Percentiles rank a stretch among this genome's conserved stretches.
phyloP scores from a whole-genome alignment of 2,888 invertebrate species.

The Lycophotia porphyrea region DNA sequence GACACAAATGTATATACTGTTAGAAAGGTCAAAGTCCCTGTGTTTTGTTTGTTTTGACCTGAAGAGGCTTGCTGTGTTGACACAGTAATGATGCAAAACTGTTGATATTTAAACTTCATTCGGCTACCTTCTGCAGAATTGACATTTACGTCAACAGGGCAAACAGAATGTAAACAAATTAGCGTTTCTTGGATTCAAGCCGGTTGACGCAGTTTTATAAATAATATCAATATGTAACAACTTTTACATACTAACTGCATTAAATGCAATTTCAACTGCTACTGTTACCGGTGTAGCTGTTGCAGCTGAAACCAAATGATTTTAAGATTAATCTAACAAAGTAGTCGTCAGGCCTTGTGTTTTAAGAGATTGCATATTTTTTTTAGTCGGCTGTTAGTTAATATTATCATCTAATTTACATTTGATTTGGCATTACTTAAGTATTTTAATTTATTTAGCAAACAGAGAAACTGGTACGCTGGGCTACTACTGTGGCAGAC shows the following conservation, averaged over 20 bases:
- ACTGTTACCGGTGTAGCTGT: neutral
- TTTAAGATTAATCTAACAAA: neutral
- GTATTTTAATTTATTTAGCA: conserved; percentile 4
- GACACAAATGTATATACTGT: conserved; percentile 9
- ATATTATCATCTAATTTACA: conserved; percentile 28
- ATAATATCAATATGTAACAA: neutral
- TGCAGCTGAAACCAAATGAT: neutral
- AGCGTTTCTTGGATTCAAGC: conserved; percentile 51
- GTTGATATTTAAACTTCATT: conserved; percentile 67
- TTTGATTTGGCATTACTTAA: neutral
- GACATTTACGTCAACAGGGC: conserved; percentile 68
- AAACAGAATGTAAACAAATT: conserved; percentile 73
- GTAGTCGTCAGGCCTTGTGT: conserved; percentile 11
- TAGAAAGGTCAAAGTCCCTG: conserved; percentile 51
- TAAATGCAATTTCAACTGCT: neutral
- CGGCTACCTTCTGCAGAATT: conserved; percentile 67
- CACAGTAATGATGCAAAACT: conserved; percentile 64
- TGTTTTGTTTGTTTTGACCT: conserved; percentile 46
- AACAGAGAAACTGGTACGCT: neutral
- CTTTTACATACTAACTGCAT: neutral
- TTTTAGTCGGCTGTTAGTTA: conserved; percentile 14
- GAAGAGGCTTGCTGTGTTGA: conserved; percentile 67
- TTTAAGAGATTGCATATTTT: conserved; percentile 10
- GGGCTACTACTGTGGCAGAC: neutral
- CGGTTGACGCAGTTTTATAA: neutral